Percentiles rank a stretch among this genome's conserved stretches.
Conservation (phyloP, 2,888 invertebrate species). For the Kuschelorhynchus macadamiae region DNA sequence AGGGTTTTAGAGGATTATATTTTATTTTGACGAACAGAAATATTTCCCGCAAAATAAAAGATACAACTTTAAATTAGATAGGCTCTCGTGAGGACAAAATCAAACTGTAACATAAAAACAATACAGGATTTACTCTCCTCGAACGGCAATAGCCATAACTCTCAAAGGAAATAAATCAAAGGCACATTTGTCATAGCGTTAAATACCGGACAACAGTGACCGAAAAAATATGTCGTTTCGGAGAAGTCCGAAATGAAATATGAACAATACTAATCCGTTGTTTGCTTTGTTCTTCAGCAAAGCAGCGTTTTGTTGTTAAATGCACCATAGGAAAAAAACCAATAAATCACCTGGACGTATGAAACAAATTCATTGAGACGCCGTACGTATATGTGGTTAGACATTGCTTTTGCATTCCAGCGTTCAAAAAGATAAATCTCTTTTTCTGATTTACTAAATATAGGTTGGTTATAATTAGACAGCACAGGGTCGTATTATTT, state of each 20-base stretch:
- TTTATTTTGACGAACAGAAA: no score
- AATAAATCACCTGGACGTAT: conserved; percentile 19
- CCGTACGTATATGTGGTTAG: conserved; percentile 1
- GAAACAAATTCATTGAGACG: conserved; percentile 14
- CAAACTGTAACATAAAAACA: conserved; percentile 13
- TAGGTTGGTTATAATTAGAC: not conserved
- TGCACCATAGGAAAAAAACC: conserved; percentile 11
- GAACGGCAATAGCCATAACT: conserved; percentile 27
- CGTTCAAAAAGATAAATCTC: not conserved
- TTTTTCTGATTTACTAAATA: conserved; percentile 1
- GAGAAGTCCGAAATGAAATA: conserved; percentile 35
- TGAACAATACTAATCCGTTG: conserved; percentile 33
- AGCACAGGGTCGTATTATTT: no score
- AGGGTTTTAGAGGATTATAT: no score
- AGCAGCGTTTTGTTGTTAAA: conserved; percentile 17
- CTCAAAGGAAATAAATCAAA: conserved; percentile 38
- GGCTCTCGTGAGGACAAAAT: not conserved
- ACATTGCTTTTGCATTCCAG: conserved; percentile 2
- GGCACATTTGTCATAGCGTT: conserved; percentile 38
- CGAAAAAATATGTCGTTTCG: conserved; percentile 37
- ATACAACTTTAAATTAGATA: no score
- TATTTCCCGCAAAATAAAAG: no score
- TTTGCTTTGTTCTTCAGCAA: conserved; percentile 15
- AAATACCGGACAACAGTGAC: conserved; percentile 23
- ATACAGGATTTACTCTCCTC: conserved; percentile 21